These are phyloP conservation scores for Rotaria socialis DNA, from an alignment of 2,888 invertebrate genomes.

Conservation along the genomic window DNA sequence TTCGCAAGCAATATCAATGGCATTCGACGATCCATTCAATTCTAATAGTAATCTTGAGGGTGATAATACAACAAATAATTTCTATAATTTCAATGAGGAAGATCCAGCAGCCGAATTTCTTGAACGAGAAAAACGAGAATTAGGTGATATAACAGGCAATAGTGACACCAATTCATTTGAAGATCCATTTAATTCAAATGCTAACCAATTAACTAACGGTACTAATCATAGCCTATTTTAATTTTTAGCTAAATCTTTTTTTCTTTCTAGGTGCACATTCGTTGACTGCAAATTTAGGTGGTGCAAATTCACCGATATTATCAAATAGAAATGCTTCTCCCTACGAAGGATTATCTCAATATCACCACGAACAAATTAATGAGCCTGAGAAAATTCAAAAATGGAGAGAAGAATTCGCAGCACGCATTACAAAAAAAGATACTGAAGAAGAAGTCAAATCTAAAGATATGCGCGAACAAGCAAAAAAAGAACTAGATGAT, in stretches of 20 bases:
- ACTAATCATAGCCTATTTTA: neutral
- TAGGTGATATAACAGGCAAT: constrained; percentile 38
- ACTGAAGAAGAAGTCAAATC: constrained; percentile 76
- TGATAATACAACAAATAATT: neutral
- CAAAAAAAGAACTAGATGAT: constrained; percentile 92
- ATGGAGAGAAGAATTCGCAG: constrained; percentile 90
- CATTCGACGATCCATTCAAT: constrained; percentile 2
- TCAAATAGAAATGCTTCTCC: neutral
- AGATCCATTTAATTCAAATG: neutral
- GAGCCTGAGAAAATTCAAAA: constrained; percentile 44
- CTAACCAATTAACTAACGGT: neutral
- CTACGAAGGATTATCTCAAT: constrained; percentile 39
- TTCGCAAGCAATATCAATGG: neutral
- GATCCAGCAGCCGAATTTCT: constrained; percentile 46
- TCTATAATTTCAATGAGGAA: constrained; percentile 8
- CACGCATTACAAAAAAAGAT: constrained; percentile 83
- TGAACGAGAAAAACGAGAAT: constrained; percentile 44
- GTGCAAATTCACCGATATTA: neutral
- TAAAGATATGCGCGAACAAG: constrained; percentile 78
- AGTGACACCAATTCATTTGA: neutral
- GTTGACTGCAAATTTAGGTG: neutral
- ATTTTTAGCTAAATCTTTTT: too few species aligned
- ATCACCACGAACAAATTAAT: neutral
- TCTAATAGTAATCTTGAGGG: neutral
- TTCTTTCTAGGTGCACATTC: neutral